phyloP scores from a whole-genome alignment of 2,113 vertebrate species.

The Bufo bufo region DNA sequence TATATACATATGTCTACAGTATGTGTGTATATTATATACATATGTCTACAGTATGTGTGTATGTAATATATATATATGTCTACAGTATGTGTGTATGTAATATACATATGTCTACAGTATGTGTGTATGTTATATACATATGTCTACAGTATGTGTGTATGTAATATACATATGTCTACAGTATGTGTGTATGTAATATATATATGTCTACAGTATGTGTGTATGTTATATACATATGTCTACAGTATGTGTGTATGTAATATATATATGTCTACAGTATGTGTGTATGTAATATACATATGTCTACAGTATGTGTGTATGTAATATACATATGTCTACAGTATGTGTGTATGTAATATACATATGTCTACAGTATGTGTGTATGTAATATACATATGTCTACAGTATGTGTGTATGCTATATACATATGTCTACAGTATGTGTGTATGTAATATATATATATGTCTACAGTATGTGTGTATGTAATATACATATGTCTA shows the following conservation, averaged over 20 bases:
- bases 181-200: no score
- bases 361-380: background rate
- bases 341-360: background rate
- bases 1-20: background rate
- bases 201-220: background rate
- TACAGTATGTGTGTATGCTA: no score
- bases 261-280: background rate
- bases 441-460: no score
- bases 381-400: no score
- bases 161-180: no score
- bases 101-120: background rate
- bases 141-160: background rate
- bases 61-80: no score
- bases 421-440: background rate
- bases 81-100: background rate
- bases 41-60: no score
- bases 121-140: background rate
- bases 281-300: background rate
- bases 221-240: no score
- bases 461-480: background rate
- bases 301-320: background rate
- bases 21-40: no score
- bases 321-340: no score
- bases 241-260: background rate
- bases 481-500: background rate